Percentiles rank a stretch among this genome's conserved stretches.
These are phyloP conservation scores for Gymnocypris eckloni DNA, from an alignment of 2,797 vertebrate genomes.

Conservation along the genomic window DNA sequence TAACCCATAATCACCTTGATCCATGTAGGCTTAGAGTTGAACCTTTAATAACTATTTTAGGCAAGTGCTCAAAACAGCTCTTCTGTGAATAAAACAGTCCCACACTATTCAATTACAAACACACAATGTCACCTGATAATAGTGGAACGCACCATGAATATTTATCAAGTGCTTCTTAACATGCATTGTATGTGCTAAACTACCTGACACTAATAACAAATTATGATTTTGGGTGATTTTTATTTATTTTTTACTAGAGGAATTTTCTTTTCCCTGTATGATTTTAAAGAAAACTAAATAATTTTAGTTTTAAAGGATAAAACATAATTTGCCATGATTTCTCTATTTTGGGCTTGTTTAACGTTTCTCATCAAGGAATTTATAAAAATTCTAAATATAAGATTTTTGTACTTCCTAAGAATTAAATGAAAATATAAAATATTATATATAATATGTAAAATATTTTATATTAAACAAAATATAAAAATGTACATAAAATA, in stretches of 20 bases:
- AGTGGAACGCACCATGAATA: not conserved
- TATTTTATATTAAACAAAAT: too few relatives aligned
- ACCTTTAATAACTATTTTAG: slow-evolving; percentile 64
- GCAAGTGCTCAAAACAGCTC: slow-evolving; percentile 41
- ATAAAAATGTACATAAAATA: too few relatives aligned
- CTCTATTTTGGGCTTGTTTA: not conserved
- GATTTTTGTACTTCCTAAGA: not conserved
- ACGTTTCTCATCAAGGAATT: not conserved
- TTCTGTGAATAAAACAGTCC: slow-evolving; percentile 37
- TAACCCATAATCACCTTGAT: slow-evolving; percentile 42
- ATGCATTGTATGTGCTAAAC: not conserved
- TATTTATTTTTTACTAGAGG: not conserved
- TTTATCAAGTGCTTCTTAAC: not conserved
- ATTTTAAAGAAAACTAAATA: not conserved
- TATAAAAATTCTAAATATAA: not conserved
- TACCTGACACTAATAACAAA: not conserved
- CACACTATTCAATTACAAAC: slow-evolving; percentile 45
- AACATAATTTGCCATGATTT: not conserved
- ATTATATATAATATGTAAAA: too few relatives aligned
- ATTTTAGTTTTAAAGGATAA: not conserved
- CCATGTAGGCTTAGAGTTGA: slow-evolving; percentile 21
- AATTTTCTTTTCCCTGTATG: not conserved
- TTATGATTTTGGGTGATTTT: not conserved
- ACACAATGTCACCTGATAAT: not conserved
- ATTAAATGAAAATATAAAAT: too few relatives aligned